phyloP scores from a whole-genome alignment of 2,888 invertebrate species.

The Meliscaeva auricollis region DNA sequence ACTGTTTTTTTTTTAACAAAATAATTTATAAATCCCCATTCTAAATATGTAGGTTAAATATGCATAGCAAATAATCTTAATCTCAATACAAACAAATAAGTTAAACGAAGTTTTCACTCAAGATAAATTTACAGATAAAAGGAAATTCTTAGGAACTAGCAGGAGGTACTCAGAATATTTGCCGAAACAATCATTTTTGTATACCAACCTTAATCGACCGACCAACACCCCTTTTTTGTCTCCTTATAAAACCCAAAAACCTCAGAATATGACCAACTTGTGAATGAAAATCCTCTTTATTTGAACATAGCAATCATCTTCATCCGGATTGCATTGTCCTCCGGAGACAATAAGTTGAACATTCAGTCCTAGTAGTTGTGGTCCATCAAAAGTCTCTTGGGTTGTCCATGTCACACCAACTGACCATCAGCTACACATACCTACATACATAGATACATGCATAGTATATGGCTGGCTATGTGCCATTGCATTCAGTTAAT shows the following conservation, averaged over 20 bases:
- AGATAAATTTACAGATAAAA: too few species aligned
- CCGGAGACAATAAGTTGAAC: conserved; percentile 59
- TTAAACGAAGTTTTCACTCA: too few species aligned
- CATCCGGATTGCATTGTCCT: conserved; percentile 59
- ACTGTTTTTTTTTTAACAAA: too few species aligned
- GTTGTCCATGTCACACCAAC: conserved; percentile 47
- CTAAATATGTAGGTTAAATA: too few species aligned
- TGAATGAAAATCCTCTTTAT: conserved; percentile 68
- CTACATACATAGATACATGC: too few species aligned
- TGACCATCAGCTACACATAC: not conserved
- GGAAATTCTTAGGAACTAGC: too few species aligned
- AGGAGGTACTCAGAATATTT: too few species aligned
- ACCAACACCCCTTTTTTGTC: not conserved
- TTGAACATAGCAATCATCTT: conserved; percentile 69
- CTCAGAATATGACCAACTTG: conserved; percentile 30
- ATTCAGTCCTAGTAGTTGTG: conserved; percentile 60
- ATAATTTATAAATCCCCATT: too few species aligned
- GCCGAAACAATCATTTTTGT: too few species aligned
- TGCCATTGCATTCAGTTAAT: conserved; percentile 44
- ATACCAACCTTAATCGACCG: not conserved
- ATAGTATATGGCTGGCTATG: not conserved
- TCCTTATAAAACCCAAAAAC: conserved; percentile 10
- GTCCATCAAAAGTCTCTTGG: conserved; percentile 60
- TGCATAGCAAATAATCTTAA: too few species aligned
- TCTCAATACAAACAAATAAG: too few species aligned